Evolutionary conservation across 2,888 invertebrate genomes (phyloP), one percentile per base, ranked within the genome.

Genomic region (Xanthia icteritia): DNA sequence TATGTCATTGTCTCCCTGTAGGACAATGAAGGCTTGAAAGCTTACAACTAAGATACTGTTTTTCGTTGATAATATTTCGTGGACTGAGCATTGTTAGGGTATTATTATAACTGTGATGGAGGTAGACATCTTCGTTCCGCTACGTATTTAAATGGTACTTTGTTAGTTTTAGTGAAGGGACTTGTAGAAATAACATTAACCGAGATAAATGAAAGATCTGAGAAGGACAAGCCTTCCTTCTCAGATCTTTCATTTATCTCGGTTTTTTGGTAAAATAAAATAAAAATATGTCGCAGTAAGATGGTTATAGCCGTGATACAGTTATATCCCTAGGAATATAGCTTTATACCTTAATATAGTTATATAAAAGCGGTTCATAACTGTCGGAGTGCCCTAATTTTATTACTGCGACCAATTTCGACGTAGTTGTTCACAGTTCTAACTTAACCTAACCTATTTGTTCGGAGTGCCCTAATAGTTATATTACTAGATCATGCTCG

Each of bases 31-130:
- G 67, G 60, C 76, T 77, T 82, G 73, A 69, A 83, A 75, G 77
- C 75, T 80, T 74, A 77, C 75, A 66, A 73, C 77, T 75, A 70
- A 88, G 75, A 86, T 81, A 88, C 70, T 74, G 77, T 76, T 76
- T 88, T 77, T 77, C 73, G 60, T 69, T 77, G 79, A 79, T 69
- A 79, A 85, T 77, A 83, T 78, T 75, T 77, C 64, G 73, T 56
- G 60, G 68, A 48, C 71, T 61, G 20, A 68, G 67, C 70, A 67
- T 82, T 85, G 83, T 72, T 36, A 67, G 36, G 51, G 64, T 64
- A 80, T 65, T 73, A 81, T 85, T 72, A 67, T 72, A 73, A 61
- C 64, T 36, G 64, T 65, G 72, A 80, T 48, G 61, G 84, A 64
- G 51, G 79, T 79, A 79, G 84, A 70, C 79, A 70, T 63, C 20